A percentile compares a stretch with the other conserved stretches of the same genome.
Conservation (phyloP, 2,888 invertebrate genomes). For the Capitulum mitella region DNA sequence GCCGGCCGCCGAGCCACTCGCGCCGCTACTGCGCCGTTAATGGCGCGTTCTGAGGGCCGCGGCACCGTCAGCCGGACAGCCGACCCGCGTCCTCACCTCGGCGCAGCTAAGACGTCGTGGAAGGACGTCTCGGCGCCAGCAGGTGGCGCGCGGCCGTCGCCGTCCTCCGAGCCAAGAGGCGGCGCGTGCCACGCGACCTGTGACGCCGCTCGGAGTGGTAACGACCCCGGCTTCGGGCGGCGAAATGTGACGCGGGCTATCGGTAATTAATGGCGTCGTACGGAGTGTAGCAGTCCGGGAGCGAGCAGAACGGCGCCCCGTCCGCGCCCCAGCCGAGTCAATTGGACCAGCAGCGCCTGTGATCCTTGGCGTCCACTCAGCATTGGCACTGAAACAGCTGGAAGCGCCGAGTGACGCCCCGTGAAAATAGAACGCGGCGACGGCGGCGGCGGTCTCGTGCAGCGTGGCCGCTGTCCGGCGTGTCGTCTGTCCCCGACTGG, state of each 20-base stretch:
- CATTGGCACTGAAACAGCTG: background rate
- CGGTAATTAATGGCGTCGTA: background rate
- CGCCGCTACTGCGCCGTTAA: background rate
- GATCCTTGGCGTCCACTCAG: background rate
- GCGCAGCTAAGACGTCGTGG: too few species aligned
- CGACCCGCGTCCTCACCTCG: too few species aligned
- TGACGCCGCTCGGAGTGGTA: too few species aligned
- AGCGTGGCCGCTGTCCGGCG: too few species aligned
- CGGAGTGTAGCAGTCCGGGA: too few species aligned
- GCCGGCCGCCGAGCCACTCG: background rate
- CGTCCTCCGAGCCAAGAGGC: too few species aligned
- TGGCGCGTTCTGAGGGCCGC: background rate
- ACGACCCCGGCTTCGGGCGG: background rate
- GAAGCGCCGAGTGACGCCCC: slow-evolving; percentile 11
- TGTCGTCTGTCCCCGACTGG: too few species aligned
- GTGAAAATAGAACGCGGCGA: background rate
- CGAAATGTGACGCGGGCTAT: background rate
- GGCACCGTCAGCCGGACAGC: background rate
- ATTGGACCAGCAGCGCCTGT: background rate
- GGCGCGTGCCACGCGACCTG: too few species aligned
- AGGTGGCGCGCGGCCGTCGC: background rate
- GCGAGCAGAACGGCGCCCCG: too few species aligned
- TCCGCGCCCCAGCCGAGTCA: background rate
- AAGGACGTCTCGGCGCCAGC: too few species aligned
- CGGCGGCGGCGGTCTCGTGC: background rate